Base-by-base conservation (phyloP, 2,113 vertebrate genomes). In the Hiodon alosoides region DNA sequence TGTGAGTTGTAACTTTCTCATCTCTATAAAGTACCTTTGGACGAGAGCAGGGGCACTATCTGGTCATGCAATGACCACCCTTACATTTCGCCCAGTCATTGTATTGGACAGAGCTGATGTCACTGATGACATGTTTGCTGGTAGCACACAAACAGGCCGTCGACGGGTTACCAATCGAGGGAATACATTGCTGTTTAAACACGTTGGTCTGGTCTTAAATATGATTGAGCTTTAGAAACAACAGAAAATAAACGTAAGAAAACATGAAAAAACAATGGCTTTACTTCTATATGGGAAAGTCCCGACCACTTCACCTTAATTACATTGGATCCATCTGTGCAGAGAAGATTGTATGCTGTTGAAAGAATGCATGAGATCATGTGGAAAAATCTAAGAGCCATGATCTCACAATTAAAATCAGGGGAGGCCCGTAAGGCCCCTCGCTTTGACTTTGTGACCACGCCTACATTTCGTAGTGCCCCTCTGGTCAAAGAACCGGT, bases 361-460 rank as follows among this genome's bases (percentile, higher is more conserved):
- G 48, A n/a, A 84, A 76, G 76, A 79, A 81, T 79, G 76, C 60
- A 77, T 71, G 65, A 77, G 52, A 72, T 80, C 78, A 62, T 69
- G 46, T 50, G 65, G 74, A 77, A 47, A 69, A 73, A 75, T 47
- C 50, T 51, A 67, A 51, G 71, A 69, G 67, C 66, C 7, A 58
- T 59, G 54, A 57, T 50, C 68, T 75, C 61, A 53, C 76, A 52
- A 71, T 74, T 72, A 77, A 74, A 17, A 69, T 66, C 48, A 62
- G 48, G 17, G 9, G 7, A 67, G 64, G 64, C 64, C 5, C 50
- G 46, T 51, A 76, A 62, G 58, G 59, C 58, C 67, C 17, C 61
- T 64, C 11, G 61, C 53, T 7, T 77, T 77, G 50, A 13, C 46
- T 55, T 31, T 65, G 58, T 70, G 48, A 70, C 67, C 76, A 72